Conservation (phyloP, 1,140 invertebrate species). For the Ooceraea biroi region DNA sequence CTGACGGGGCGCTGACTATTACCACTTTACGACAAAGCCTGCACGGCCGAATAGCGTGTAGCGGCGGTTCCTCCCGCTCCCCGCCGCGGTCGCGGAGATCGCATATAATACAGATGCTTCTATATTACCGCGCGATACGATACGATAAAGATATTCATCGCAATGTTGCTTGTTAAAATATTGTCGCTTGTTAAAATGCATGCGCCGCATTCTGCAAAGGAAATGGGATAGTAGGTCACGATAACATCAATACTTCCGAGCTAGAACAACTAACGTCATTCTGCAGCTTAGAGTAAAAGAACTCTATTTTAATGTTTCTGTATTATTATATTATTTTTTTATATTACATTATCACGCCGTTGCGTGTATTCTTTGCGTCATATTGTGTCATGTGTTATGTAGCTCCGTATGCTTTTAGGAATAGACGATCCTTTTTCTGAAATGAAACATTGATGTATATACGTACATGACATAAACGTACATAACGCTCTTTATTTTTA, state of each 20-base stretch:
- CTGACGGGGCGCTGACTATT: constrained; percentile 6
- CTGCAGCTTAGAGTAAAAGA: neutral
- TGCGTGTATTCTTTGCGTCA: too few species aligned
- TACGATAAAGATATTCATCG: constrained; percentile 32
- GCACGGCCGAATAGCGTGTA: constrained; percentile 7
- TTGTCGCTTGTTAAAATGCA: constrained; percentile 53
- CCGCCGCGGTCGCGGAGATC: neutral
- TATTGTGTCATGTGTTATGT: too few species aligned
- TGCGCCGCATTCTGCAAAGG: constrained; percentile 34
- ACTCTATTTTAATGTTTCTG: neutral
- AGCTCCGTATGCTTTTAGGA: neutral
- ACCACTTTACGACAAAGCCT: constrained; percentile 22
- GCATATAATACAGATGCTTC: constrained; percentile 15
- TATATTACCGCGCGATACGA: constrained; percentile 9
- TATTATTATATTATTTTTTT: neutral
- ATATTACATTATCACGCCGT: too few species aligned
- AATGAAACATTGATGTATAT: neutral
- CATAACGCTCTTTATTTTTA: neutral
- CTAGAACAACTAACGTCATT: constrained; percentile 41
- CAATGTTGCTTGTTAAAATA: constrained; percentile 38
- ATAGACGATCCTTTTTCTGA: neutral
- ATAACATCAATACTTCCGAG: constrained; percentile 46
- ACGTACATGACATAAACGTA: neutral
- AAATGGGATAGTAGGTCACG: constrained; percentile 53
- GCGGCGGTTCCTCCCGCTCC: constrained; percentile 18